phyloP scores from a whole-genome alignment of 2,888 invertebrate species.

The Allophyes oxyacanthae region DNA sequence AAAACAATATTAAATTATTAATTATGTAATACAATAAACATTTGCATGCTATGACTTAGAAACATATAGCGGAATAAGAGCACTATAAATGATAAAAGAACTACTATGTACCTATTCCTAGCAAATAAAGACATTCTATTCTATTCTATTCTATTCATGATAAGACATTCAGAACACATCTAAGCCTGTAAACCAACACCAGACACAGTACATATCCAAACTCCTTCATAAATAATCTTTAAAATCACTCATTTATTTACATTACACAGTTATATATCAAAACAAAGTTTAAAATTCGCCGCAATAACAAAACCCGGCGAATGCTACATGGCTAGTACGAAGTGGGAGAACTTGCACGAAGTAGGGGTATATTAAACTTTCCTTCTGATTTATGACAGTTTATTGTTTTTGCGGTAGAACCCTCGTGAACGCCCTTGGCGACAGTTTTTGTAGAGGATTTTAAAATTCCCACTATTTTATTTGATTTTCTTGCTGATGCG shows the following conservation, averaged over 20 bases:
- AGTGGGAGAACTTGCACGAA: constrained; percentile 61
- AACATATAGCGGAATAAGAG: no score
- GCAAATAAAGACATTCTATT: no score
- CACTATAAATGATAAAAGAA: no score
- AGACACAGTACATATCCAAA: constrained; percentile 20
- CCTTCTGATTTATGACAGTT: constrained; percentile 79
- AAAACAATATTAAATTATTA: no score
- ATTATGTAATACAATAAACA: no score
- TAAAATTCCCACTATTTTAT: constrained; percentile 42
- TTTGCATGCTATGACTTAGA: no score
- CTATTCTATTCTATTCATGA: no score
- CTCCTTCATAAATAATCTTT: constrained; percentile 49
- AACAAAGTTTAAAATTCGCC: constrained; percentile 56
- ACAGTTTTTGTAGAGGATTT: constrained; percentile 52
- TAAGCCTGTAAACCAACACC: constrained; percentile 16
- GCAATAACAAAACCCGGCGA: constrained; percentile 54
- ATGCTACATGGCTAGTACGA: constrained; percentile 48
- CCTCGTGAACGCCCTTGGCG: constrained; percentile 56
- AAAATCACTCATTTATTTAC: constrained; percentile 59
- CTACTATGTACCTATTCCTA: no score
- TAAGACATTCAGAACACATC: no score
- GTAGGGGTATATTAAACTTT: constrained; percentile 78
- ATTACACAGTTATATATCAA: constrained; percentile 57
- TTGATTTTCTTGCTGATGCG: constrained; percentile 35
- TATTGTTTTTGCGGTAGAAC: constrained; percentile 73